These are phyloP conservation scores for Drosophila barbarae DNA, from an alignment of 2,888 invertebrate genomes.

Conservation along the genomic window DNA sequence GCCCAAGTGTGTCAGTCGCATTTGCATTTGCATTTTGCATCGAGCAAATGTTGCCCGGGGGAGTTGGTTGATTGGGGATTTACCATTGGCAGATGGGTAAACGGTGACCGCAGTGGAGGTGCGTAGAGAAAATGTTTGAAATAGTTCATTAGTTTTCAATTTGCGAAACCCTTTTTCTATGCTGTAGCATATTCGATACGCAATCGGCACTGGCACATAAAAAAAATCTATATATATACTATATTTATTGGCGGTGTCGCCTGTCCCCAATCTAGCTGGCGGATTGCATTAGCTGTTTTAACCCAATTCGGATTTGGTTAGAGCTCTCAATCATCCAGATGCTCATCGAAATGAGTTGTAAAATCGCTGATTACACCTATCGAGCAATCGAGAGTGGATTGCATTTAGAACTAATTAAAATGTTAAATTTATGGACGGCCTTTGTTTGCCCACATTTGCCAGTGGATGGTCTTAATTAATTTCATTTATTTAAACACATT, in stretches of 20 bases:
- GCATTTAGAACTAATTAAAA: slow-evolving; percentile 54
- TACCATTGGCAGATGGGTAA: slow-evolving; percentile 13
- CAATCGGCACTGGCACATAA: slow-evolving; percentile 4
- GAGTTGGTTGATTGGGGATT: slow-evolving; percentile 42
- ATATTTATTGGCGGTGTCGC: slow-evolving; percentile 2
- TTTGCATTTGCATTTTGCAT: slow-evolving; percentile 42
- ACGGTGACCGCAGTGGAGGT: slow-evolving; percentile 38
- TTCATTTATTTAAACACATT: slow-evolving; percentile 23
- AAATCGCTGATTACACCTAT: slow-evolving; percentile 41
- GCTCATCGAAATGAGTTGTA: slow-evolving; percentile 24
- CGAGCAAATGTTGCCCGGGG: slow-evolving; percentile 31
- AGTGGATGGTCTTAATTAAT: slow-evolving; percentile 39
- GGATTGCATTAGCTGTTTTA: slow-evolving; percentile 27
- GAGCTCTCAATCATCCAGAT: slow-evolving; percentile 19
- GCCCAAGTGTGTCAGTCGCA: slow-evolving; percentile 67
- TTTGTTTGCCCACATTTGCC: slow-evolving; percentile 24
- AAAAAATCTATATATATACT: slow-evolving; percentile 3
- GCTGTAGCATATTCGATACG: slow-evolving; percentile 30
- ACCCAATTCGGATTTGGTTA: slow-evolving; percentile 18
- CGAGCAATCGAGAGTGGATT: slow-evolving; percentile 33
- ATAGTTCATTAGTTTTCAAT: slow-evolving; percentile 51
- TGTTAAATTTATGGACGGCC: slow-evolving; percentile 23
- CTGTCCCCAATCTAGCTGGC: slow-evolving; percentile 34
- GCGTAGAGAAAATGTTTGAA: slow-evolving; percentile 48
- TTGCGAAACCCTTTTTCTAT: slow-evolving; percentile 24